Percentiles rank a stretch among this genome's conserved stretches.
Evolutionary conservation across 1,140 invertebrate species (phyloP).

Genomic region (Cataglyphis hispanica): DNA sequence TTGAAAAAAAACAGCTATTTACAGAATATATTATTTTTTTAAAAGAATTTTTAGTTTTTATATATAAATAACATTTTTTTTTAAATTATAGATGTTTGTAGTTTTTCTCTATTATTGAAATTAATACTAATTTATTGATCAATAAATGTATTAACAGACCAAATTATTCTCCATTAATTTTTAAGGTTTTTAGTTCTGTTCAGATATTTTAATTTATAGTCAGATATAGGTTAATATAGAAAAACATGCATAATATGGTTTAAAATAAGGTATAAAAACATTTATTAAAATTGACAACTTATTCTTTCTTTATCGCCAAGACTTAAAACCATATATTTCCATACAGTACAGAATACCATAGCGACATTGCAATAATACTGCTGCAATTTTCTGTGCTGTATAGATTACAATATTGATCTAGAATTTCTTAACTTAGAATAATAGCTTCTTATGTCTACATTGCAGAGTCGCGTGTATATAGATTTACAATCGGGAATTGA

Average conservation of each 20-base stretch:
- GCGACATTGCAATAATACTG: too few species aligned
- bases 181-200: too few species aligned
- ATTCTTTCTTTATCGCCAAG: neutral
- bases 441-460: neutral
- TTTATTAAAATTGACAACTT: conserved; percentile 20
- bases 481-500: neutral
- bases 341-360: too few species aligned
- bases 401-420: conserved; percentile 25
- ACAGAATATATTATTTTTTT: too few species aligned
- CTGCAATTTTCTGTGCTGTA: too few species aligned
- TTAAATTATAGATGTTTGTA: too few species aligned
- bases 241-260: neutral
- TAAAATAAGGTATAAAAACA: neutral
- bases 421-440: neutral
- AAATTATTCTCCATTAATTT: neutral
- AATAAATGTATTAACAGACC: neutral
- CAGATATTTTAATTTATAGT: neutral
- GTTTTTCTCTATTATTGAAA: neutral
- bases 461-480: neutral
- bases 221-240: neutral
- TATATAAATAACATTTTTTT: too few species aligned
- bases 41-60: too few species aligned
- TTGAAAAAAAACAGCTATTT: too few species aligned
- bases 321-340: neutral
- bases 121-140: neutral